Evolutionary conservation across 2,797 vertebrate genomes (phyloP).

Genomic region (Geotrypetes seraphini): DNA sequence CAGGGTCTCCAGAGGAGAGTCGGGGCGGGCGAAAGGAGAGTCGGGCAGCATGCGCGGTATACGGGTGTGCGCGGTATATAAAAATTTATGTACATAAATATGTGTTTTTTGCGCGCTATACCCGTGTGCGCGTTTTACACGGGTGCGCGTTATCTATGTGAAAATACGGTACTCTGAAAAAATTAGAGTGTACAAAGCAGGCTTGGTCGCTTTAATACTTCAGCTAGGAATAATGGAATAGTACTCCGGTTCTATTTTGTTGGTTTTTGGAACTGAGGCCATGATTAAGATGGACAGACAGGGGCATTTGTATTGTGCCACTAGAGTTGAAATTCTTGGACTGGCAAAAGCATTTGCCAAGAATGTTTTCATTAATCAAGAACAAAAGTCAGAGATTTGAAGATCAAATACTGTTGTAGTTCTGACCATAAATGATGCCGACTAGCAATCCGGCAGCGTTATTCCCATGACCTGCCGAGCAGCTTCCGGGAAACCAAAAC

Average conservation of each 20-base stretch:
- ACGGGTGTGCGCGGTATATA: too few relatives aligned
- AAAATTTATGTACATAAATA: too few relatives aligned
- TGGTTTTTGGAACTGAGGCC: neutral
- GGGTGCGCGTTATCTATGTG: too few relatives aligned
- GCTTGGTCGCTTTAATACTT: slow-evolving; percentile 17
- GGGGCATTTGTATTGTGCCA: neutral
- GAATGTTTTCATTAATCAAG: too few relatives aligned
- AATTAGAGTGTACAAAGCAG: neutral
- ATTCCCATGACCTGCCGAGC: slow-evolving; percentile 12
- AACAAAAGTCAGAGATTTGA: too few relatives aligned
- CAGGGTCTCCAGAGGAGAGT: too few relatives aligned
- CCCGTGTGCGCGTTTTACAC: too few relatives aligned
- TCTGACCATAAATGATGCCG: slow-evolving; percentile 20
- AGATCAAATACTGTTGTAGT: slow-evolving; percentile 19
- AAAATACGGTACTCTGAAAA: neutral
- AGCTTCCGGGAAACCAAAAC: too few relatives aligned
- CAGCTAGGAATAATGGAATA: slow-evolving; percentile 8
- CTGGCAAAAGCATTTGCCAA: neutral
- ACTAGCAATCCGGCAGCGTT: slow-evolving; percentile 14
- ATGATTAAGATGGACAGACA: neutral
- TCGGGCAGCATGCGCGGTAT: too few relatives aligned
- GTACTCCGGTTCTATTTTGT: neutral
- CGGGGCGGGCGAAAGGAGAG: too few relatives aligned
- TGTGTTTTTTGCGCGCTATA: too few relatives aligned
- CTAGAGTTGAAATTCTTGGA: neutral